phyloP scores from a whole-genome alignment of 1,140 invertebrate genomes.

The Drosophila tsacasi region DNA sequence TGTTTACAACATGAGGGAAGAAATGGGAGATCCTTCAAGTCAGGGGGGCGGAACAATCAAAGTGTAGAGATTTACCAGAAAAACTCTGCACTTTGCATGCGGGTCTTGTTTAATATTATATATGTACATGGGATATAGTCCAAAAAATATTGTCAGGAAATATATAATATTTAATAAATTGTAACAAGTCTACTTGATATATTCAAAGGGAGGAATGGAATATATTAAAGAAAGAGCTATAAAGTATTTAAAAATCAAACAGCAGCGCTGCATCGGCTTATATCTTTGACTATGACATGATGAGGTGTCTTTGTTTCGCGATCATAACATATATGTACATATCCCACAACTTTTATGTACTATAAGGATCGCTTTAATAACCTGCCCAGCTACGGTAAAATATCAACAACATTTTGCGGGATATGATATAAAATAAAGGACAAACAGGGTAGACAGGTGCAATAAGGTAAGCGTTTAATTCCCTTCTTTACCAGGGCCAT shows the following conservation, averaged over 20 bases:
- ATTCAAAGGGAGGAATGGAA: not conserved
- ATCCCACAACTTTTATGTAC: not conserved
- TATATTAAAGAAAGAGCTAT: not conserved
- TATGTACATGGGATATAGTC: slow-evolving; percentile 19
- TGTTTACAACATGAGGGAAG: slow-evolving; percentile 5
- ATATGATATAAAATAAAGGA: slow-evolving; percentile 20
- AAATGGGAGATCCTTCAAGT: slow-evolving; percentile 1
- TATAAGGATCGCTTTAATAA: slow-evolving; percentile 1
- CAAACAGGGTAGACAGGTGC: slow-evolving; percentile 30
- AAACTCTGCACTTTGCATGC: slow-evolving; percentile 55
- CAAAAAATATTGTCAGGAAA: not conserved
- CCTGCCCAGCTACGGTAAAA: slow-evolving; percentile 11
- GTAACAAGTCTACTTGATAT: slow-evolving; percentile 21
- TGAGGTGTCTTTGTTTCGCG: not conserved
- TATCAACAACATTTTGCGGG: slow-evolving; percentile 10
- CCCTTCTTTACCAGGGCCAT: slow-evolving; percentile 51
- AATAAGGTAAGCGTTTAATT: slow-evolving; percentile 55
- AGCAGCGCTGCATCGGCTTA: slow-evolving; percentile 39
- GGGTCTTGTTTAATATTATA: slow-evolving; percentile 9
- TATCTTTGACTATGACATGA: slow-evolving; percentile 9
- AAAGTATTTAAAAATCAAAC: slow-evolving; percentile 14
- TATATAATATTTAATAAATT: slow-evolving; percentile 16
- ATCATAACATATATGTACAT: slow-evolving; percentile 7
- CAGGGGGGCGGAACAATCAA: slow-evolving; percentile 3
- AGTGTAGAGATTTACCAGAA: slow-evolving; percentile 3